These are phyloP conservation scores for Cranoglanis bouderius DNA, from an alignment of 2,113 vertebrate species.

Conservation along the genomic window DNA sequence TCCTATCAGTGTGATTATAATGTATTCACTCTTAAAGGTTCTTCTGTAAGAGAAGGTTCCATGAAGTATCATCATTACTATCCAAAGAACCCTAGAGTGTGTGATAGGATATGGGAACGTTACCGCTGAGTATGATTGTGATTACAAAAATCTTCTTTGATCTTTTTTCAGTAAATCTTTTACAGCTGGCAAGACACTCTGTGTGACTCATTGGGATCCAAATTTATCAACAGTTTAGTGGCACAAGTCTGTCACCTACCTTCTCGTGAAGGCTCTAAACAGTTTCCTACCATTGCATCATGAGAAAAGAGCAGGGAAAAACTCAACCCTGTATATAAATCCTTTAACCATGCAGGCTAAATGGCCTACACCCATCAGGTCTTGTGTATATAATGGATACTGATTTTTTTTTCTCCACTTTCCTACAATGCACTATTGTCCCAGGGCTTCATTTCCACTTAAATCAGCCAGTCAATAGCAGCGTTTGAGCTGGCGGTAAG, in stretches of 20 bases:
- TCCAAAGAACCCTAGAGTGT: too few relatives aligned
- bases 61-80: background rate
- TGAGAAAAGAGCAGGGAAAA: constrained; percentile 14
- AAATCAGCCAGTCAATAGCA: constrained; percentile 48
- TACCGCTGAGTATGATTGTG: background rate
- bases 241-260: constrained; percentile 13
- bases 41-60: background rate
- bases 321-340: background rate
- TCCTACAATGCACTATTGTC: constrained; percentile 21
- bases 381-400: constrained; percentile 36
- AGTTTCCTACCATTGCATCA: constrained; percentile 53
- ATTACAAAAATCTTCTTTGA: too few relatives aligned
- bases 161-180: background rate
- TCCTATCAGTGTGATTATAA: background rate
- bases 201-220: constrained; percentile 12
- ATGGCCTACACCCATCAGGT: constrained; percentile 3
- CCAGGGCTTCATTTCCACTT: constrained; percentile 34
- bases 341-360: background rate
- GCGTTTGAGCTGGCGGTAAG: constrained; percentile 43
- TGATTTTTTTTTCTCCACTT: background rate
- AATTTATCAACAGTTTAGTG: constrained; percentile 19
- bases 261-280: constrained; percentile 19
- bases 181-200: background rate
- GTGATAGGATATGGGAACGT: background rate
- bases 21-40: background rate